These are phyloP conservation scores for Podarcis muralis DNA, from an alignment of 2,113 vertebrate species.

Conservation along the genomic window DNA sequence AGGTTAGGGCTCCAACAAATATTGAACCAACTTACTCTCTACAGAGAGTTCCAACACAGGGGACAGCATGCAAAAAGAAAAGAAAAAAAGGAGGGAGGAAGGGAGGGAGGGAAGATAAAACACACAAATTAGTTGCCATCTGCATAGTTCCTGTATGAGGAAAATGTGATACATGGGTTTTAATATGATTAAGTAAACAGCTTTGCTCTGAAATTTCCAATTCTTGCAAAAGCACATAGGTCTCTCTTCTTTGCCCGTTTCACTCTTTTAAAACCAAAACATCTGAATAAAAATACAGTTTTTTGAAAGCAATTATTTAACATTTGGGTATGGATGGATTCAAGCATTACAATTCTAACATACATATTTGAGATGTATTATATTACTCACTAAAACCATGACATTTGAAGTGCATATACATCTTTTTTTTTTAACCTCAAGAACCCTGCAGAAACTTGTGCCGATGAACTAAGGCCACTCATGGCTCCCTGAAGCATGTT, in stretches of 20 bases:
- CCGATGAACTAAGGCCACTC: background rate
- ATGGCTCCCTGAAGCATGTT: background rate
- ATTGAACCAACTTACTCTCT: constrained; percentile 97
- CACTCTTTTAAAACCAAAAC: background rate
- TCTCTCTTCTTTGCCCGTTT: background rate
- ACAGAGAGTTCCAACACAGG: constrained; percentile 94
- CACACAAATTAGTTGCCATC: constrained; percentile 86
- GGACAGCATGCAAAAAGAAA: constrained; percentile 87
- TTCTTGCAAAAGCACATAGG: background rate
- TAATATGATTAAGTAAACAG: constrained; percentile 59
- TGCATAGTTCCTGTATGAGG: constrained; percentile 79
- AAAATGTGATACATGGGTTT: constrained; percentile 70
- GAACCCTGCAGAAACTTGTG: background rate
- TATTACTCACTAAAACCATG: background rate
- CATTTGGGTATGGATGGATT: background rate
- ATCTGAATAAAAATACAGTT: background rate
- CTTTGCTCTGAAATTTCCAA: constrained; percentile 56
- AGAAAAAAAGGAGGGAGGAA: constrained; percentile 59
- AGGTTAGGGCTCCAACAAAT: constrained; percentile 80
- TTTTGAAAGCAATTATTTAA: background rate
- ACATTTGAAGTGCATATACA: background rate
- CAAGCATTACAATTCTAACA: background rate
- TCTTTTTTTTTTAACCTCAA: background rate
- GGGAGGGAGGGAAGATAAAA: constrained; percentile 74
- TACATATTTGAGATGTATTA: background rate